Base-by-base conservation (phyloP, 2,113 vertebrate genomes). In the Ameiurus melas region DNA sequence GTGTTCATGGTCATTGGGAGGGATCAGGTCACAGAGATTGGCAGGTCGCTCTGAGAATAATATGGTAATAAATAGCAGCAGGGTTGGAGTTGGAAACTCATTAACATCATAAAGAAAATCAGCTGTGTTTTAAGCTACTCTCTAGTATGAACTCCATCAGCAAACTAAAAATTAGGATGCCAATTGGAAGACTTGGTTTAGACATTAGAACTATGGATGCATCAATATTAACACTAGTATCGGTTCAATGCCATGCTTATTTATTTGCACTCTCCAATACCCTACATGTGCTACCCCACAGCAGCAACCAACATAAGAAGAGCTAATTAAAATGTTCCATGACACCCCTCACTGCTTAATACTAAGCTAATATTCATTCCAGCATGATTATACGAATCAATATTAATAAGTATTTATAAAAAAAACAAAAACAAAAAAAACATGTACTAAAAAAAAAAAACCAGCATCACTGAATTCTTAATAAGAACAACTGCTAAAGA, bases 51-150 rank as follows among this genome's bases (percentile, higher is more conserved):
- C 20, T 36, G 22, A 14, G 51, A 85, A 25, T 8, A 84, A 22
- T 7, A 30, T 19, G 86, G 33, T 75, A 55, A 88, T 73, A 80
- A 53, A 84, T 47, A 77, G 64, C 16, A 62, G 36, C 36, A 86
- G 71, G 36, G 70, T 70, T 86, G 16, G 71, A 71, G 66, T 22
- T 58, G 22, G 39, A 80, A 81, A 33, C 58, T 79, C n/a, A 86
- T 3, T 22, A 60, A 47, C 62, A 55, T 83, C n/a, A 12, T n/a
- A 25, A 36, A 39, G 13, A n/a, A 83, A 60, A 66, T 19, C 3
- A 12, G 16, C 13, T 5, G 33, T 83, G 33, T 25, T 39, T 33
- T 43, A 60, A 62, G 55, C 14, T 2, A 12, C 43, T n/a, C n/a
- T 4, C 22, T 13, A 64, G 27, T 14, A n/a, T 53, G 1, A n/a